Conservation (phyloP, 2,797 vertebrate species). For the Coranthus polyacanthus region DNA sequence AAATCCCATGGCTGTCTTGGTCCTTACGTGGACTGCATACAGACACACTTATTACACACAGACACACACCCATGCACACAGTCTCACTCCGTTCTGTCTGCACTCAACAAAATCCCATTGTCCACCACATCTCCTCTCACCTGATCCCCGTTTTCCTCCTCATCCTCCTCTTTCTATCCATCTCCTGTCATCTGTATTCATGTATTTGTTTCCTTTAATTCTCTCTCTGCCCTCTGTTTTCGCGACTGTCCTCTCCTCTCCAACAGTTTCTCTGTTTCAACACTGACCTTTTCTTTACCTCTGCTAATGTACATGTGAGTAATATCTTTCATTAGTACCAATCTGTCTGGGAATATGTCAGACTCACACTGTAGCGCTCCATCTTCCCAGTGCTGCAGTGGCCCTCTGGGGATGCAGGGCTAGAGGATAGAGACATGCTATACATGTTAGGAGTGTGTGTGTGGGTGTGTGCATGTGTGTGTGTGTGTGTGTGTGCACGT, state of each 20-base stretch:
- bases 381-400: constrained; percentile 62
- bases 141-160: constrained; percentile 46
- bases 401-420: constrained; percentile 66
- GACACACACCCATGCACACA: constrained; percentile 14
- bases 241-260: constrained; percentile 14
- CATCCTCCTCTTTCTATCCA: constrained; percentile 22
- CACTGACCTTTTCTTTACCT: constrained; percentile 77
- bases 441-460: constrained; percentile 33
- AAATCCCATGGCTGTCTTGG: constrained; percentile 69
- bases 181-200: constrained; percentile 9
- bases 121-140: constrained; percentile 45
- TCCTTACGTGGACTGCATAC: constrained; percentile 71
- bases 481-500: constrained; percentile 27
- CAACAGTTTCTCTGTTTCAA: constrained; percentile 34
- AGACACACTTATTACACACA: constrained; percentile 55
- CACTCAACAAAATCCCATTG: constrained; percentile 51
- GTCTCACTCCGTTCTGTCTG: constrained; percentile 27
- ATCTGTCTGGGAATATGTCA: constrained; percentile 76
- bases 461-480: constrained; percentile 26
- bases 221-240: background rate
- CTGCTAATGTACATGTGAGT: constrained; percentile 68
- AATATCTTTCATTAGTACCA: constrained; percentile 78
- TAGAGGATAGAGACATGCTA: constrained; percentile 67
- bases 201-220: constrained; percentile 7
- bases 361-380: constrained; percentile 33